Evolutionary conservation across 1,140 invertebrate genomes (phyloP).

Genomic region (Cherax quadricarinatus): DNA sequence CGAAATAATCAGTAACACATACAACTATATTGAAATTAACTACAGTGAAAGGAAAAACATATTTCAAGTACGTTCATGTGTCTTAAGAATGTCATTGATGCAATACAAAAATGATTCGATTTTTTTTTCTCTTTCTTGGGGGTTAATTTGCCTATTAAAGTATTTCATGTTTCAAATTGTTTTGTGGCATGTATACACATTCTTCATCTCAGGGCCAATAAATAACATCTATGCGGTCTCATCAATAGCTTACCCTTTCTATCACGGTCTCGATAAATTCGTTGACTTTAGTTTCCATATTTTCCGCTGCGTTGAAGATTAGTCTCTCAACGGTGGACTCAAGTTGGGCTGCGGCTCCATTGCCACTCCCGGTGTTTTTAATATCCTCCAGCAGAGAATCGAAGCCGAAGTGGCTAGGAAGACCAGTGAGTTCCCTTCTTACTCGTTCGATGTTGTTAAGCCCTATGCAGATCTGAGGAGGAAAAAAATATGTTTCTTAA

Average conservation of each 20-base stretch:
- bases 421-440: constrained; percentile 53
- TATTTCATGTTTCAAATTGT: too few species aligned
- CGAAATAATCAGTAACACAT: too few species aligned
- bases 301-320: constrained; percentile 62
- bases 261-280: constrained; percentile 70
- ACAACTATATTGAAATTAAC: too few species aligned
- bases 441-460: constrained; percentile 73
- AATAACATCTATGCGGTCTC: not conserved
- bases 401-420: constrained; percentile 60
- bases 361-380: not conserved
- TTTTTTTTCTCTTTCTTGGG: too few species aligned
- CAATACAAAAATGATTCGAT: too few species aligned
- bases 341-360: constrained; percentile 51
- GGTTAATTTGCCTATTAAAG: too few species aligned
- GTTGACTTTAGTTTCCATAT: constrained; percentile 70
- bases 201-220: too few species aligned
- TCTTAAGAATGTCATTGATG: too few species aligned
- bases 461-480: constrained; percentile 68
- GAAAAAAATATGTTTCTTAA: too few species aligned
- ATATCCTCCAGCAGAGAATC: constrained; percentile 47
- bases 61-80: too few species aligned
- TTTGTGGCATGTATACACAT: too few species aligned
- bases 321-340: constrained; percentile 57
- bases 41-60: too few species aligned
- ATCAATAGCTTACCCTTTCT: constrained; percentile 43